phyloP scores from a whole-genome alignment of 37 sponge, comb jelly and placozoan species.

The Aplysina aerophoba region DNA sequence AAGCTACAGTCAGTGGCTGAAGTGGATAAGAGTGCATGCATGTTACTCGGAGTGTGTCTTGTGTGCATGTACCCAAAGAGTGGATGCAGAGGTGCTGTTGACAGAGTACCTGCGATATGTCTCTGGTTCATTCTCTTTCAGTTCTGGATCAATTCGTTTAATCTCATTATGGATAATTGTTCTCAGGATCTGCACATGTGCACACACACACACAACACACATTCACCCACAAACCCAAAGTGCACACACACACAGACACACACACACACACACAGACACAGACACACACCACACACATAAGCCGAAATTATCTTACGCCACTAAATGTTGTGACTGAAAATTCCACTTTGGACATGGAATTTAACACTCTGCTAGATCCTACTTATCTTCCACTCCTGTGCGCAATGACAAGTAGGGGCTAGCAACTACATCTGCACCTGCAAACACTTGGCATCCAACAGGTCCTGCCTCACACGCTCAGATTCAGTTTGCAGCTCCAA shows the following conservation, averaged over 20 bases:
- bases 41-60: neutral
- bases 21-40: neutral
- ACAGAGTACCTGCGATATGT: neutral
- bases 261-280: neutral
- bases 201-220: neutral
- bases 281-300: neutral
- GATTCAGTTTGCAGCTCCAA: conserved; percentile 9
- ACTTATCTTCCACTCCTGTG: too few species aligned
- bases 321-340: too few species aligned
- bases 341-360: too few species aligned
- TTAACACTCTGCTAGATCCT: too few species aligned
- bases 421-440: conserved; percentile 37
- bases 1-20: too few species aligned
- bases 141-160: conserved; percentile 57
- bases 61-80: too few species aligned
- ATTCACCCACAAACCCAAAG: neutral
- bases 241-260: too few species aligned
- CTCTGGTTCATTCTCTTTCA: conserved; percentile 47
- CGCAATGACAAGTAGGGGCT: too few species aligned
- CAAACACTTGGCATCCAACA: conserved; percentile 56
- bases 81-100: neutral
- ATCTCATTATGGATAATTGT: conserved; percentile 77
- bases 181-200: conserved; percentile 41
- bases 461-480: conserved; percentile 40
- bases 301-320: too few species aligned